Evolutionary conservation across 2,797 vertebrate genomes (phyloP).

Genomic region (Columba guinea): DNA sequence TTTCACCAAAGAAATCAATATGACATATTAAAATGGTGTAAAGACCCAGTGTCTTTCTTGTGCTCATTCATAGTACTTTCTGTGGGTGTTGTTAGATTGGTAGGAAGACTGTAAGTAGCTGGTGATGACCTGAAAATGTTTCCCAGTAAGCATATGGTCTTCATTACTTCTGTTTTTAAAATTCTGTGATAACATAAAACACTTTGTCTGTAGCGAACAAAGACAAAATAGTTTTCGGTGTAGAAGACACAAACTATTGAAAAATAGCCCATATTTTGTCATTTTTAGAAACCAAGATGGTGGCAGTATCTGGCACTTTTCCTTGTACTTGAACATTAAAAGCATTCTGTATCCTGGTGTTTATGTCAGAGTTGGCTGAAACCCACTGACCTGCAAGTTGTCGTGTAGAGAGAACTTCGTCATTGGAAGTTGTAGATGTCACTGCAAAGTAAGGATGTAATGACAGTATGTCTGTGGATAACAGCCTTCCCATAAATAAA

Average conservation of each 20-base stretch:
- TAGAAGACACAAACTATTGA: background rate
- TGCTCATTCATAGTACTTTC: background rate
- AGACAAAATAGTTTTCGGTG: background rate
- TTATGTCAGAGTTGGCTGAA: background rate
- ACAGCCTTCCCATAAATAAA: background rate
- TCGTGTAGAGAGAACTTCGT: background rate
- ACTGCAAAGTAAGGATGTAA: background rate
- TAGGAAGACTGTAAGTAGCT: constrained; percentile 1
- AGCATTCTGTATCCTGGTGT: background rate
- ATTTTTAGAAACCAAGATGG: constrained; percentile 8
- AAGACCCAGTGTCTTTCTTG: background rate
- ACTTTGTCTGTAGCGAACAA: constrained; percentile 46
- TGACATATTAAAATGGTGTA: background rate
- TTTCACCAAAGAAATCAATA: background rate
- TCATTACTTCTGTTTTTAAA: constrained; percentile 63
- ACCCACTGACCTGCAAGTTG: background rate
- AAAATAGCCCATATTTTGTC: background rate
- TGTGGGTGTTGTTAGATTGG: background rate
- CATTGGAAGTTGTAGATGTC: background rate
- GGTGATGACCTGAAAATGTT: constrained; percentile 57
- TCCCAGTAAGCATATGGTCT: constrained; percentile 59
- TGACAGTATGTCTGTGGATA: background rate
- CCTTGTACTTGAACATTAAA: constrained; percentile 1
- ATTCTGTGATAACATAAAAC: constrained; percentile 55
- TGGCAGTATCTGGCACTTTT: background rate